phyloP scores from a whole-genome alignment of 2,888 invertebrate genomes.

The Kryphioiulus occultus region DNA sequence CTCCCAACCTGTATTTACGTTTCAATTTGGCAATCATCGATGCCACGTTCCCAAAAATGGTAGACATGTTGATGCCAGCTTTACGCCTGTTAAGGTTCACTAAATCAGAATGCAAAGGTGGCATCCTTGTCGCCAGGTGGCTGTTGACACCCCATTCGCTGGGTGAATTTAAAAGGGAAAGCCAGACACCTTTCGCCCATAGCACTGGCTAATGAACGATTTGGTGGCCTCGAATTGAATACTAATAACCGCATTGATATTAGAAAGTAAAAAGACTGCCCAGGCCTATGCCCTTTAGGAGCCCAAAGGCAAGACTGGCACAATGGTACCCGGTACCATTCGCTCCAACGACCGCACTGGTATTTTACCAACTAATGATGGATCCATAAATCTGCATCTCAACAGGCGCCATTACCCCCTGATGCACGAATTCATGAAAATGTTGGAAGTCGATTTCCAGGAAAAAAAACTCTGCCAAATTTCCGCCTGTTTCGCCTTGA shows the following conservation, averaged over 20 bases:
- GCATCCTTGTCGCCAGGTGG: too few species aligned
- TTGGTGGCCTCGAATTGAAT: conserved; percentile 2
- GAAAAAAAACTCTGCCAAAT: background rate
- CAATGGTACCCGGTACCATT: conserved; percentile 35
- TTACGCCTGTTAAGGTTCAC: too few species aligned
- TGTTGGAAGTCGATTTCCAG: background rate
- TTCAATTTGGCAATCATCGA: background rate
- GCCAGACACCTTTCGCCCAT: background rate
- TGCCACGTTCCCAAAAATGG: background rate
- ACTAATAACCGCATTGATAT: conserved; percentile 15
- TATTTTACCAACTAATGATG: background rate
- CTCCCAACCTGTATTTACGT: background rate
- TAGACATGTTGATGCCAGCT: too few species aligned
- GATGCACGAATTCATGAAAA: background rate
- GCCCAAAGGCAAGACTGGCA: background rate
- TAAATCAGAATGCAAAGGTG: too few species aligned
- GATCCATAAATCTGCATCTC: background rate
- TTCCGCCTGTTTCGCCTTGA: background rate
- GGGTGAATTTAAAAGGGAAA: too few species aligned
- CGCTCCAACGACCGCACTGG: background rate
- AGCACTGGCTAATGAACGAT: conserved; percentile 20
- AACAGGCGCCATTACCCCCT: background rate
- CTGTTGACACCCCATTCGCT: too few species aligned
- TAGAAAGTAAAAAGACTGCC: background rate
- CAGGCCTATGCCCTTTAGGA: background rate